These are phyloP conservation scores for Saguinus imperator DNA, from an alignment of 2,113 vertebrate genomes.

Conservation along the genomic window DNA sequence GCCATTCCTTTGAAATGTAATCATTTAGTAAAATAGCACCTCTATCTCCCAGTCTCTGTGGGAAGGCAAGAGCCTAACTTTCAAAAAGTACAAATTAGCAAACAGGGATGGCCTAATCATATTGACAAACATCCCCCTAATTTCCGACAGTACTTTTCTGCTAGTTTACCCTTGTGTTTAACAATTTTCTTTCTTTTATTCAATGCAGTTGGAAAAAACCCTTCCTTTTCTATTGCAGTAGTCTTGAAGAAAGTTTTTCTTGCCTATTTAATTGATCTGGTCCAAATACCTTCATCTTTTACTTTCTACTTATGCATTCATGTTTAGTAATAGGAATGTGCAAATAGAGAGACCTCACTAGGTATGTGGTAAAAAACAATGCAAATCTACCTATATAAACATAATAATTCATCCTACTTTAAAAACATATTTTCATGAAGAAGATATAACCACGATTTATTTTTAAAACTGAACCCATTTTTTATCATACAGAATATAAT, in stretches of 20 bases:
- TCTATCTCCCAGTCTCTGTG: background rate
- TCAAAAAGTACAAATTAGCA: background rate
- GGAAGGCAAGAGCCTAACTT: background rate
- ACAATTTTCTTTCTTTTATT: background rate
- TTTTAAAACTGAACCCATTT: background rate
- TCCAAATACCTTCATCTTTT: background rate
- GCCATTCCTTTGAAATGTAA: slow-evolving; percentile 14
- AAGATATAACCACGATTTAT: background rate
- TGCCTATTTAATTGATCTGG: background rate
- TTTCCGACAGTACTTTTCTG: background rate
- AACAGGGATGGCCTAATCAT: background rate
- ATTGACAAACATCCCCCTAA: background rate
- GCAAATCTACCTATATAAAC: background rate
- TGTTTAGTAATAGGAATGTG: background rate
- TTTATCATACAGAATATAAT: background rate
- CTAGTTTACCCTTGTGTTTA: background rate
- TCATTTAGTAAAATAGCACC: background rate
- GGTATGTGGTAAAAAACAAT: background rate
- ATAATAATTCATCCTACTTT: background rate
- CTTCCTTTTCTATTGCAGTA: background rate
- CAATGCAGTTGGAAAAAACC: background rate
- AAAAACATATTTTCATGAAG: background rate
- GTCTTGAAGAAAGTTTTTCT: background rate
- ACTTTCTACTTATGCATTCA: background rate
- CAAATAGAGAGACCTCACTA: background rate